Evolutionary conservation across 2,888 invertebrate genomes (phyloP).

Genomic region (Orthosia gracilis): DNA sequence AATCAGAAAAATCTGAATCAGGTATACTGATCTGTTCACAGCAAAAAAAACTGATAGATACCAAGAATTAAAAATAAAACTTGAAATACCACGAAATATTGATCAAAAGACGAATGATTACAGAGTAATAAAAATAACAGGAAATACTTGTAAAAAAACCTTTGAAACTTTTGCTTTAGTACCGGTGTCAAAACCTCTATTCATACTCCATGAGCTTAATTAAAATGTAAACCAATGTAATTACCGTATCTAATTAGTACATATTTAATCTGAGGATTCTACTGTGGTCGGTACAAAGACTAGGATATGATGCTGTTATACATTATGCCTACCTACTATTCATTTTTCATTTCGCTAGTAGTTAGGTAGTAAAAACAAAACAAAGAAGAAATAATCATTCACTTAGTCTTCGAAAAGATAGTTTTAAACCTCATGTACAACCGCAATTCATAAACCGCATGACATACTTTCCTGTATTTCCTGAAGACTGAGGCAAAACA

Average conservation of each 20-base stretch:
- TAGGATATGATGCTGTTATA: neutral
- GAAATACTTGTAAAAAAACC: neutral
- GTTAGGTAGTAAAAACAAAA: too few species aligned
- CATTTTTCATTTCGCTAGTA: neutral
- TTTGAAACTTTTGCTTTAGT: neutral
- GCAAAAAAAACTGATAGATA: too few species aligned
- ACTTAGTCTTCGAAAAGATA: too few species aligned
- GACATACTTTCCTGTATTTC: too few species aligned
- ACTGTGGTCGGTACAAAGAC: conserved; percentile 34
- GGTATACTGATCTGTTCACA: too few species aligned
- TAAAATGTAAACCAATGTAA: conserved; percentile 60
- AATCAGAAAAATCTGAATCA: too few species aligned
- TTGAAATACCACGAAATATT: neutral
- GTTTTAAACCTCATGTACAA: too few species aligned
- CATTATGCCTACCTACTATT: neutral
- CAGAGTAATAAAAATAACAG: neutral
- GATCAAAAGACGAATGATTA: neutral
- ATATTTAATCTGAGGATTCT: conserved; percentile 55
- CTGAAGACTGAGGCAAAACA: too few species aligned
- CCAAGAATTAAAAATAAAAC: neutral
- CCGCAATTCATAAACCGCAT: too few species aligned
- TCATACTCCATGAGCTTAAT: conserved; percentile 39
- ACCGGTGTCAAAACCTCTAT: conserved; percentile 28
- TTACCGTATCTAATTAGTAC: conserved; percentile 59
- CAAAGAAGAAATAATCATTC: too few species aligned